phyloP scores from a whole-genome alignment of 2,888 invertebrate species.

The Eumerus sabulonum region DNA sequence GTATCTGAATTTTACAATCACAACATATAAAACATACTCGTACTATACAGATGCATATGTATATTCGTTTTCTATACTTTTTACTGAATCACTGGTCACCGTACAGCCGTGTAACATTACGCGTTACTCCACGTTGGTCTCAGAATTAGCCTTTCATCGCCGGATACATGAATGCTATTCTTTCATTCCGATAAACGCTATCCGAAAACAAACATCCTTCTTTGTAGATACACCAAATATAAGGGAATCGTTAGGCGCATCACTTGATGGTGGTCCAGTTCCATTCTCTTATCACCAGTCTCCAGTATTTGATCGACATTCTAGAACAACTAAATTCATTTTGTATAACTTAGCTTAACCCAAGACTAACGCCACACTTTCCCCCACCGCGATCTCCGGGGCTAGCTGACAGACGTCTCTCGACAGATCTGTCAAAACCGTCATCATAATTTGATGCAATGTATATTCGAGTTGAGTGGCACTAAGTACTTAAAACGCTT shows the following conservation, averaged over 20 bases:
- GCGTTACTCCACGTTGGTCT: no score
- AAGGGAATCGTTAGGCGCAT: neutral
- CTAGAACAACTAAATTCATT: neutral
- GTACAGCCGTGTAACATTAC: no score
- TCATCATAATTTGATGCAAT: slow-evolving; percentile 6
- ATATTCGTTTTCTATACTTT: no score
- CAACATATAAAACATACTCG: no score
- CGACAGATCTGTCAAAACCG: slow-evolving; percentile 55
- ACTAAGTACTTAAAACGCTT: slow-evolving; percentile 14
- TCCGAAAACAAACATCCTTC: neutral
- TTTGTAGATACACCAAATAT: neutral
- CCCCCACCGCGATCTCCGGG: slow-evolving; percentile 7
- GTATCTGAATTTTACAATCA: no score
- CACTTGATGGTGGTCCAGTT: slow-evolving; percentile 23
- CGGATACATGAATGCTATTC: slow-evolving; percentile 29
- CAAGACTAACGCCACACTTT: slow-evolving; percentile 59
- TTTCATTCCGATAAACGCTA: slow-evolving; percentile 24
- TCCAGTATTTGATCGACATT: neutral
- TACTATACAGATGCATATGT: no score
- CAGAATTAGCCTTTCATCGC: no score
- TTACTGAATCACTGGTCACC: no score
- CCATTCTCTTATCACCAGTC: slow-evolving; percentile 1
- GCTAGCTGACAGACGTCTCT: slow-evolving; percentile 46
- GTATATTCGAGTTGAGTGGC: no score
- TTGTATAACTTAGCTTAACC: no score